Evolutionary conservation across 2,113 vertebrate genomes (phyloP), one percentile per base, ranked within the genome.

Genomic region (Trematocara nigrifrons): DNA sequence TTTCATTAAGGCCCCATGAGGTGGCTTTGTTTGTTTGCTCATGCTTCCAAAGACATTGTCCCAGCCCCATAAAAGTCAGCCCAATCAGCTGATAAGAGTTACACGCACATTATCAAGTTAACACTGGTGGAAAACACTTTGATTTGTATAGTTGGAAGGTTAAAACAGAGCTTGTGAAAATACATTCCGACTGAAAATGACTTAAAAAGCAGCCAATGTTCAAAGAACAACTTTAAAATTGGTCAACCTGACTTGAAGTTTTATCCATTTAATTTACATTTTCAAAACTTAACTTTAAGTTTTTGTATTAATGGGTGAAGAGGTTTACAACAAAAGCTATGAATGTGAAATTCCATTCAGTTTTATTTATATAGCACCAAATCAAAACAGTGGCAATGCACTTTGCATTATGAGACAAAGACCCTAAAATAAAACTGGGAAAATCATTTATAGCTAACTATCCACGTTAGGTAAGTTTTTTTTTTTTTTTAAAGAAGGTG

Each of bases 101-200:
- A 31, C 54, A 57, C 1, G 1, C 26, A 16, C 7, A 16, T 57
- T 57, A 9, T 57, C 54, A 3, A 57, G 54, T 57, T 57, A 31
- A 57, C 26, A 8, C 54, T 57, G 54, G 54, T 57, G 12, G 54
- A 57, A 16, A 31, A 57, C 54, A 57, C 54, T 29, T 57, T 57
- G 12, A 57, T 57, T 57, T 57, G 54, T 31, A 31, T 57, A 57
- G 54, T 57, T 57, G 54, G 54, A 31, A 57, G 4, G 13, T 57
- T 16, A 9, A 57, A 57, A 31, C 54, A 16, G 26, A 57, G 12
- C 26, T 29, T 57, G 54, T 57, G 54, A 57, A 57, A 57, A 1
- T 31, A 29, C 54, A 57, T 9, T 31, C 13, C 0, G 0, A 57
- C 0, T 15, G 15, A 57, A 57, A 31, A 31, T 57, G 7, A 57